Evolutionary conservation across 2,113 vertebrate species (phyloP), one percentile per base, ranked within the genome.

Genomic region (Numida meleagris): DNA sequence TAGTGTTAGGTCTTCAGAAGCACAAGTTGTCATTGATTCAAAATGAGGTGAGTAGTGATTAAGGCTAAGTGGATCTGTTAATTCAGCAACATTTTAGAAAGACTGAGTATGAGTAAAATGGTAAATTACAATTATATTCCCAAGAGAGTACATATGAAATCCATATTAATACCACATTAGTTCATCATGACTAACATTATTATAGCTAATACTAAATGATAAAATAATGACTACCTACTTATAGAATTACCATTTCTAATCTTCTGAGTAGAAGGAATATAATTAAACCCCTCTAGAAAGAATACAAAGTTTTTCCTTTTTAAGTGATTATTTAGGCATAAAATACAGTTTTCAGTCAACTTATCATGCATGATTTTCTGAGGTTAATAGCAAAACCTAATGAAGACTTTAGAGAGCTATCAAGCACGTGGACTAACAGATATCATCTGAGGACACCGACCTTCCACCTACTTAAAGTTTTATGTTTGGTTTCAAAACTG

Each of bases 31-130:
- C 93, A 95, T 31, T 76, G 74, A 80, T 89, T 80, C 46, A 88
- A 94, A 95, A 93, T 79, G 88, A 98, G 89, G 89, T 97, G 90
- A 95, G 74, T 78, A 96, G 94, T 95, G 94, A 96, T 96, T 97
- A 97, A 96, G 65, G 77, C 91, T 95, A 97, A 96, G 88, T 92
- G 90, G 88, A 96, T 96, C 95, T 95, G 95, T 94, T 97, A 97
- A 97, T 97, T 97, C 93, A 94, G 93, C 76, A 96, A 96, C 94
- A 96, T 95, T 97, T 95, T 72, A 96, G 85, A 98, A 97, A 96
- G 95, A 97, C 89, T 98, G 96, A 98, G 97, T 91, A 94, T 82
- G 95, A 97, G 97, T 94, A 97, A 97, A 98, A 97, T 75, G 61
- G 92, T 91, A 97, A 97, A 97, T 97, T 97, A 93, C 94, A 95